Evolutionary conservation across 2,113 vertebrate genomes (phyloP).

Genomic region (Centropus bengalensis): DNA sequence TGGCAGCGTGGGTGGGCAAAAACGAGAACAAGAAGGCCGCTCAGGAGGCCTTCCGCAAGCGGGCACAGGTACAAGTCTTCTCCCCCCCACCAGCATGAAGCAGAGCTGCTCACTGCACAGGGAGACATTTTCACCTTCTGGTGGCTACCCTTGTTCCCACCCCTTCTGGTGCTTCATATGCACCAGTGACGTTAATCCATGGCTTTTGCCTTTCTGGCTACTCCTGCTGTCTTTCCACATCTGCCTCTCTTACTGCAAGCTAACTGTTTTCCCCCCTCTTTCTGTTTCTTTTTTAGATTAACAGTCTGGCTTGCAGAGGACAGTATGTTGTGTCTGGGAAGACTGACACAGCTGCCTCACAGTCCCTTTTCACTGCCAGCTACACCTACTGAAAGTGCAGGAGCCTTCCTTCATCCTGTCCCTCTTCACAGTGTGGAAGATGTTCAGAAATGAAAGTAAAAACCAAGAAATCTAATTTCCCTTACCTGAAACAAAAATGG

Average conservation of each 20-base stretch:
- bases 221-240: background rate
- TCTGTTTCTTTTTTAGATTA: constrained; percentile 81
- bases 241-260: background rate
- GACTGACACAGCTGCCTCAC: constrained; percentile 79
- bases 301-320: constrained; percentile 89
- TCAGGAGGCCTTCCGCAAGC: constrained; percentile 87
- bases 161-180: background rate
- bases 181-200: background rate
- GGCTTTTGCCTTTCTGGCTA: background rate
- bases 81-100: background rate
- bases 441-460: constrained; percentile 6
- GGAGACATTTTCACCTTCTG: background rate
- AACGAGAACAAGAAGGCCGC: constrained; percentile 86
- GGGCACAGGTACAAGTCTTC: constrained; percentile 83
- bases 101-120: background rate
- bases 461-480: background rate
- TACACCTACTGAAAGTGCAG: constrained; percentile 85
- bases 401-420: background rate
- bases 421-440: background rate
- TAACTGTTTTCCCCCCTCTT: background rate
- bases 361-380: constrained; percentile 90
- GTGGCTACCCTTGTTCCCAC: background rate
- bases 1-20: constrained; percentile 91
- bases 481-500: background rate
- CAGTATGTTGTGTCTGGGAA: constrained; percentile 85